Percentiles rank a stretch among this genome's conserved stretches.
phyloP scores from a whole-genome alignment of 2,888 invertebrate genomes.

The Crematogaster levior region DNA sequence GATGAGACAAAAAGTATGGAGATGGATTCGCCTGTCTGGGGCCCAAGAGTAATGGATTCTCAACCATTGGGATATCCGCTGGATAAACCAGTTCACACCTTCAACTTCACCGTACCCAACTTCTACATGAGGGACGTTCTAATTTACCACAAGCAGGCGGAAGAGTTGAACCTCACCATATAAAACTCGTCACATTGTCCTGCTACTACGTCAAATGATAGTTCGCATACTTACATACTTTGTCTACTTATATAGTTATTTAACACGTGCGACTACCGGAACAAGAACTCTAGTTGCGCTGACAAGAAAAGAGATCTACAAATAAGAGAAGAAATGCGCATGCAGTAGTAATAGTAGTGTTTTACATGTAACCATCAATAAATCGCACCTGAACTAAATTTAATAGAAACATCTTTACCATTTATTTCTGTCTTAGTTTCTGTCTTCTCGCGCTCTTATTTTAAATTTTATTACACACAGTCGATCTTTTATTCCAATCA shows the following conservation, averaged over 20 bases:
- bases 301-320: constrained; percentile 1
- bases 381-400: constrained; percentile 15
- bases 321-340: constrained; percentile 8
- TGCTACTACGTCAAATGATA: not conserved
- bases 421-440: not conserved
- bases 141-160: constrained; percentile 80
- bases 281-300: not conserved
- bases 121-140: constrained; percentile 77
- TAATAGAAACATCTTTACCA: not conserved
- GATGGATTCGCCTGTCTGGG: constrained; percentile 79
- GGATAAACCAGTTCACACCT: constrained; percentile 86
- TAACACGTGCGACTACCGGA: not conserved
- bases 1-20: constrained; percentile 82
- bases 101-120: constrained; percentile 74
- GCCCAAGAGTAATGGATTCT: constrained; percentile 79
- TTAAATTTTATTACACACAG: not conserved
- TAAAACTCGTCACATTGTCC: constrained; percentile 41
- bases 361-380: not conserved
- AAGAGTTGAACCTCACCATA: constrained; percentile 74
- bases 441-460: not conserved
- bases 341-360: not conserved
- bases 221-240: not conserved
- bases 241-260: not conserved
- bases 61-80: constrained; percentile 87
- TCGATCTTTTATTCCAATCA: not conserved